Conservation (phyloP, 1,140 invertebrate genomes). For the Spodoptera litura region DNA sequence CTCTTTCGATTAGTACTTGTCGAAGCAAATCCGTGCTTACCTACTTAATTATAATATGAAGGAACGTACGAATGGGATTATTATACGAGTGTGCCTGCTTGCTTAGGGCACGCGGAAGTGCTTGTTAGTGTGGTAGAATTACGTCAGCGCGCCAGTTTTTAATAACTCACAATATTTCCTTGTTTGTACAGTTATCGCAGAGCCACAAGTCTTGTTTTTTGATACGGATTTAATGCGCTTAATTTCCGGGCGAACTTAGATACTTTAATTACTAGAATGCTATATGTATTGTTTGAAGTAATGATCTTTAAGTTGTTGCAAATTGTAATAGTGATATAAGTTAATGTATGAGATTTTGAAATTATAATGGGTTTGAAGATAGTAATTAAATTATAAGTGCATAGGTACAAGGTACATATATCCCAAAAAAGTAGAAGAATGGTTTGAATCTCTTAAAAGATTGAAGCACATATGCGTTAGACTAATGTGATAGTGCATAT, state of each 20-base stretch:
- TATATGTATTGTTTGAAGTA: neutral
- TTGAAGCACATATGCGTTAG: too few relatives aligned
- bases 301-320: too few relatives aligned
- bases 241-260: constrained; percentile 31
- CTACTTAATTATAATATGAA: neutral
- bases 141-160: constrained; percentile 83
- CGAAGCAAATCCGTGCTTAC: constrained; percentile 18
- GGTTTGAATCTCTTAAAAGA: too few relatives aligned
- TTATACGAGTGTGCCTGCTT: constrained; percentile 54
- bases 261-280: constrained; percentile 5
- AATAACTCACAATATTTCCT: constrained; percentile 81
- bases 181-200: constrained; percentile 68
- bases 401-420: too few relatives aligned
- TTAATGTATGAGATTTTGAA: too few relatives aligned
- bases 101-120: constrained; percentile 81
- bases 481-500: too few relatives aligned
- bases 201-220: constrained; percentile 54
- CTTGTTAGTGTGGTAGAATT: constrained; percentile 70
- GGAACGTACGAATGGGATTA: constrained; percentile 41
- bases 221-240: constrained; percentile 36
- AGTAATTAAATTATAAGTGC: too few relatives aligned
- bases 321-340: neutral
- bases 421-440: too few relatives aligned
- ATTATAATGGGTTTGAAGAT: too few relatives aligned
- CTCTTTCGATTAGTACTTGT: constrained; percentile 42